These are phyloP conservation scores for Corythucha ciliata DNA, from an alignment of 2,888 invertebrate species.

Conservation along the genomic window DNA sequence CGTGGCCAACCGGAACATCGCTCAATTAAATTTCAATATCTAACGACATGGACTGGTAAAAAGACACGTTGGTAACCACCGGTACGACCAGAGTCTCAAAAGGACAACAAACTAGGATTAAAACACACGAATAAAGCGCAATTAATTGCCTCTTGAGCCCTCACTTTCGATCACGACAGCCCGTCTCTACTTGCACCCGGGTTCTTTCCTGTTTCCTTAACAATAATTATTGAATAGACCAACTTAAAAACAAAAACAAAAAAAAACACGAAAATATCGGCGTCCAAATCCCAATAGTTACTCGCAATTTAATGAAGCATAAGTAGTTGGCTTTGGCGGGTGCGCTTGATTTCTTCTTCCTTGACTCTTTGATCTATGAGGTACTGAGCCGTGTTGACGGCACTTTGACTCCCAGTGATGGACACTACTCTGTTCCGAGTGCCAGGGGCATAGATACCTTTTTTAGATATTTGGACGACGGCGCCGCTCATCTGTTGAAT, in stretches of 20 bases:
- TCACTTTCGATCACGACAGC: too few species aligned
- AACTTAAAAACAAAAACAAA: constrained; percentile 16
- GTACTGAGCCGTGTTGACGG: constrained; percentile 86
- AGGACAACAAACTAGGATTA: too few species aligned
- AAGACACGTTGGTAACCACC: too few species aligned
- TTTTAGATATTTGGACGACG: constrained; percentile 97
- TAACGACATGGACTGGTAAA: too few species aligned
- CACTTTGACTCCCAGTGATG: constrained; percentile 79
- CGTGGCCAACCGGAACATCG: too few species aligned
- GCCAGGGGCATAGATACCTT: constrained; percentile 94
- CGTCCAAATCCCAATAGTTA: neutral
- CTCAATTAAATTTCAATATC: too few species aligned
- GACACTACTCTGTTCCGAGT: constrained; percentile 95
- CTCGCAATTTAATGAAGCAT: constrained; percentile 29
- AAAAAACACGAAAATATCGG: constrained; percentile 5
- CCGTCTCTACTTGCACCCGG: too few species aligned
- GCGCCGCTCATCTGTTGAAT: constrained; percentile 95
- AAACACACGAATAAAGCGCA: too few species aligned
- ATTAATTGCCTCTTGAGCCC: too few species aligned
- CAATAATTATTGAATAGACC: constrained; percentile 16
- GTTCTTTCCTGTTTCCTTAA: too few species aligned
- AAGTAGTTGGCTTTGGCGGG: constrained; percentile 62
- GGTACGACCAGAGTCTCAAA: too few species aligned
- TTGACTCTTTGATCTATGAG: constrained; percentile 93
- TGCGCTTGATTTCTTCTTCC: constrained; percentile 91